These are phyloP conservation scores for Eupristina koningsbergeri DNA, from an alignment of 1,140 invertebrate species.

Conservation along the genomic window DNA sequence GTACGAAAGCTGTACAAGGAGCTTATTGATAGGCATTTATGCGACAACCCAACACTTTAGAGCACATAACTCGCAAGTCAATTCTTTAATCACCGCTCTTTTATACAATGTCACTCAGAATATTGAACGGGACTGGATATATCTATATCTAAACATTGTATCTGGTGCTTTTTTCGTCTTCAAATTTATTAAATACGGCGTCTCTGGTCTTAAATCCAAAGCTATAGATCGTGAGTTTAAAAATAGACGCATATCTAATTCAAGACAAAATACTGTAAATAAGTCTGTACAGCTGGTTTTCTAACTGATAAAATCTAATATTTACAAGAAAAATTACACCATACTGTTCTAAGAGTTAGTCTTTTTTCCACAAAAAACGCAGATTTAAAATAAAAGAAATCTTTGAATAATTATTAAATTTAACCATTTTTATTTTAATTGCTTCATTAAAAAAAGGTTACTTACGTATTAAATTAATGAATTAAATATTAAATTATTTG, in stretches of 20 bases:
- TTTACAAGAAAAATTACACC: neutral
- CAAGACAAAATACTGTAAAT: neutral
- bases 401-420: too few relatives aligned
- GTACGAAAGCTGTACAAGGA: constrained; percentile 7
- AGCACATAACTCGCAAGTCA: neutral
- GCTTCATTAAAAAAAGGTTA: too few relatives aligned
- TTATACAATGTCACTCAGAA: constrained; percentile 21
- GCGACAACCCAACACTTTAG: neutral
- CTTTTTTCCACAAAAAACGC: too few relatives aligned
- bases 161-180: neutral
- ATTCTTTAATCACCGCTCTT: neutral
- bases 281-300: neutral
- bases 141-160: neutral
- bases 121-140: neutral
- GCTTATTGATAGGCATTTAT: constrained; percentile 11
- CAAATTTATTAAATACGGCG: neutral
- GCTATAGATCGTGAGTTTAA: neutral
- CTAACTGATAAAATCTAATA: neutral
- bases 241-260: neutral
- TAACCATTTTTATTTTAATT: too few relatives aligned
- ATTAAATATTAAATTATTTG: too few relatives aligned
- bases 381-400: too few relatives aligned
- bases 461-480: too few relatives aligned
- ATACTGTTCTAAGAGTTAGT: too few relatives aligned
- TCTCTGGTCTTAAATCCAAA: constrained; percentile 12